A percentile compares a stretch with the other conserved stretches of the same genome.
Conservation (phyloP, 2,888 invertebrate species). For the Mythimna lalbum region DNA sequence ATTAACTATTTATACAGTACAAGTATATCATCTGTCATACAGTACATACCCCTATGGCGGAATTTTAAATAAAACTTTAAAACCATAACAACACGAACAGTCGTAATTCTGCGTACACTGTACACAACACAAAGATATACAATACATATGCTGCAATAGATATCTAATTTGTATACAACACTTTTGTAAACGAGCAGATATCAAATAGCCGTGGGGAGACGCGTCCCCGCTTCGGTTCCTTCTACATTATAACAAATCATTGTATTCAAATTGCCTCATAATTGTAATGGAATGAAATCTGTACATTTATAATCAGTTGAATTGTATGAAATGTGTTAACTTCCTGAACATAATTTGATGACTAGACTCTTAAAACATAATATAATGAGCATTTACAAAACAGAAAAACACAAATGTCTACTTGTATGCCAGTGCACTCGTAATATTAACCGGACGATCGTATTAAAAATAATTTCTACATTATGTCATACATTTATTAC, state of each 20-base stretch:
- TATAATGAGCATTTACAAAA: constrained; percentile 90
- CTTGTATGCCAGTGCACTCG: constrained; percentile 70
- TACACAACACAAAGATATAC: constrained; percentile 62
- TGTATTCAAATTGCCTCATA: constrained; percentile 64
- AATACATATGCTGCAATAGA: constrained; percentile 62
- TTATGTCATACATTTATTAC: constrained; percentile 55
- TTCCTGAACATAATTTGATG: constrained; percentile 86
- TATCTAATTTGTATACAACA: constrained; percentile 45
- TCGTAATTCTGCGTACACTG: constrained; percentile 66
- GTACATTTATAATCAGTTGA: constrained; percentile 69
- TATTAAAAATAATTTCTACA: constrained; percentile 54
- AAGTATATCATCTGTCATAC: constrained; percentile 82
- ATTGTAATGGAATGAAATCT: constrained; percentile 73
- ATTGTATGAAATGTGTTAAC: constrained; percentile 71
- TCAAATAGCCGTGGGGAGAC: constrained; percentile 35
- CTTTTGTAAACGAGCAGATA: constrained; percentile 58
- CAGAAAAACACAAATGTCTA: constrained; percentile 78
- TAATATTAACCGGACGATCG: constrained; percentile 61
- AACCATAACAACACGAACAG: constrained; percentile 74
- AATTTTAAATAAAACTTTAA: constrained; percentile 77
- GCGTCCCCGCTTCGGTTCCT: constrained; percentile 44
- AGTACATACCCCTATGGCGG: constrained; percentile 78
- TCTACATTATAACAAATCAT: constrained; percentile 53
- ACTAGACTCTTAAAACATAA: constrained; percentile 90
- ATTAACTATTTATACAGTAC: constrained; percentile 82